Evolutionary conservation across 2,113 vertebrate genomes (phyloP).

Genomic region (Lanius ludovicianus): DNA sequence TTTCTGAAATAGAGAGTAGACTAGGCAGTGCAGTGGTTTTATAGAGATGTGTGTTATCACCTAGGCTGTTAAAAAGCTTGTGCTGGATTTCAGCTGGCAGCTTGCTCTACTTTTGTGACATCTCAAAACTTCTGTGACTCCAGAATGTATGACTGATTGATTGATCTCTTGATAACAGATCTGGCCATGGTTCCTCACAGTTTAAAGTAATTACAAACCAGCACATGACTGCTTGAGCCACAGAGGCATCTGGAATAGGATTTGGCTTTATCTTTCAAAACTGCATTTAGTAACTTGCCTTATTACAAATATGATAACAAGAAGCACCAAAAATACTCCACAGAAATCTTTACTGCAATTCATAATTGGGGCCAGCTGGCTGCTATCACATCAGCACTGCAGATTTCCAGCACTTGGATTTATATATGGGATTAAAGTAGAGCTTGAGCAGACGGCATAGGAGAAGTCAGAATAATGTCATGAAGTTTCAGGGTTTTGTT

Average conservation of each 20-base stretch:
- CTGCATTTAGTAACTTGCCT: constrained; percentile 63
- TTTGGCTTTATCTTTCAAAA: constrained; percentile 61
- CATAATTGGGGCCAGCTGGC: constrained; percentile 65
- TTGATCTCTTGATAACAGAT: constrained; percentile 59
- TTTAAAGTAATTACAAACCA: constrained; percentile 63
- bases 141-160: constrained; percentile 53
- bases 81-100: constrained; percentile 31
- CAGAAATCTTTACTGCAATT: constrained; percentile 62
- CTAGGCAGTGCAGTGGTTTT: not conserved
- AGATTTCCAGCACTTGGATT: constrained; percentile 56
- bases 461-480: constrained; percentile 30
- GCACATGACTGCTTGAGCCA: constrained; percentile 50
- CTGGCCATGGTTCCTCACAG: not conserved
- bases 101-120: constrained; percentile 47
- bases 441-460: not conserved
- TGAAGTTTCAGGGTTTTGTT: constrained; percentile 6
- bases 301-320: constrained; percentile 65
- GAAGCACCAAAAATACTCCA: constrained; percentile 65
- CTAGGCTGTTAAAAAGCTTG: constrained; percentile 10
- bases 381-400: constrained; percentile 63
- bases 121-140: constrained; percentile 43
- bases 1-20: not conserved
- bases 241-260: constrained; percentile 55
- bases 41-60: not conserved
- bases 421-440: constrained; percentile 59